Percentiles rank a stretch among this genome's conserved stretches.
Conservation (phyloP, 2,888 invertebrate genomes). For the Dasysyrphus albostriatus region DNA sequence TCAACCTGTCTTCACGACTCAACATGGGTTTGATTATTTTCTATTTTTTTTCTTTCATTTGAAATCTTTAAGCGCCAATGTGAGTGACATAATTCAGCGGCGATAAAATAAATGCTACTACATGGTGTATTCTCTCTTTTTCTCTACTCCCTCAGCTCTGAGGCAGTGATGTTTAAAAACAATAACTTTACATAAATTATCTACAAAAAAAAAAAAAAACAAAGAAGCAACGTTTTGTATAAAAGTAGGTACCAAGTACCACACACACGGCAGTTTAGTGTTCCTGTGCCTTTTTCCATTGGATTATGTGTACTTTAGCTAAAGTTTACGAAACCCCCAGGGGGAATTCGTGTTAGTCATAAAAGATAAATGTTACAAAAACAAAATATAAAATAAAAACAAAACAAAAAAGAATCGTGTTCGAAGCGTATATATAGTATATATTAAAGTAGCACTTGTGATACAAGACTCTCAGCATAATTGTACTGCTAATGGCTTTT, state of each 20-base stretch:
- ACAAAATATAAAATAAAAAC: neutral
- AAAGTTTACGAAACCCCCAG: slow-evolving; percentile 59
- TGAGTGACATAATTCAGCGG: slow-evolving; percentile 70
- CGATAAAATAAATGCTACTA: slow-evolving; percentile 63
- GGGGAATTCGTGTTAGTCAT: slow-evolving; percentile 68
- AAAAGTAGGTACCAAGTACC: slow-evolving; percentile 23
- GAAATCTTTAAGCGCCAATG: slow-evolving; percentile 64
- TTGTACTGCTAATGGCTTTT: slow-evolving; percentile 61
- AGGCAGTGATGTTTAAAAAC: slow-evolving; percentile 49
- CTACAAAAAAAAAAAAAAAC: slow-evolving; percentile 1
- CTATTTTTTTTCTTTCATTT: slow-evolving; percentile 23
- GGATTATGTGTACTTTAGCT: slow-evolving; percentile 43
- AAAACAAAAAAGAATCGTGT: slow-evolving; percentile 48
- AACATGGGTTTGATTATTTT: slow-evolving; percentile 46
- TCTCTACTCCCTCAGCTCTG: neutral
- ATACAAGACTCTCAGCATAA: slow-evolving; percentile 40
- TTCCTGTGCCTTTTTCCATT: slow-evolving; percentile 2
- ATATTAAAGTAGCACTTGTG: slow-evolving; percentile 30
- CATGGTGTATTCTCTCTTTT: slow-evolving; percentile 16
- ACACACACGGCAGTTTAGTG: slow-evolving; percentile 23
- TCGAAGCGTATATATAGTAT: slow-evolving; percentile 9
- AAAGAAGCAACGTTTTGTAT: slow-evolving; percentile 39
- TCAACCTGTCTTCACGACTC: slow-evolving; percentile 56
- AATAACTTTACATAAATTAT: slow-evolving; percentile 73
- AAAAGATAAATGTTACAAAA: slow-evolving; percentile 59